Evolutionary conservation across 2,797 vertebrate species (phyloP).

Genomic region (Ctenopoma kingsleyae): DNA sequence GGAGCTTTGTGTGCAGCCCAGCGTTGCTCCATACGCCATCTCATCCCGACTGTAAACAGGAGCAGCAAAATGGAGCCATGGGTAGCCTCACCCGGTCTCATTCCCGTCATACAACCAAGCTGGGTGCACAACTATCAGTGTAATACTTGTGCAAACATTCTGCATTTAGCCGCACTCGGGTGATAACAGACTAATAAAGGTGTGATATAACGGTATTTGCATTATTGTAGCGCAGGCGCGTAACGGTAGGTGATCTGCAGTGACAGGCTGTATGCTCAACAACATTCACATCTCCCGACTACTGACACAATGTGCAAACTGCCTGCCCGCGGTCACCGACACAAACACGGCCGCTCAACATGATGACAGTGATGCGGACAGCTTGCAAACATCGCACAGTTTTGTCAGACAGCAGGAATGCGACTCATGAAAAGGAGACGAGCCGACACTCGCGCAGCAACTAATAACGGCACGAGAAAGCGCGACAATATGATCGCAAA

Average conservation of each 20-base stretch:
- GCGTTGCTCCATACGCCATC: constrained; percentile 68
- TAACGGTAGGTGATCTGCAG: constrained; percentile 50
- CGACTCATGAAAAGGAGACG: constrained; percentile 35
- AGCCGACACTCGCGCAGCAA: constrained; percentile 55
- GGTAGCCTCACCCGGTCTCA: constrained; percentile 41
- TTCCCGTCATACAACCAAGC: constrained; percentile 7
- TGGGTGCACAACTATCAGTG: not conserved
- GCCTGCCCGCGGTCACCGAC: constrained; percentile 9
- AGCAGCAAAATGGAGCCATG: constrained; percentile 82
- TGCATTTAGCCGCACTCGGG: not conserved
- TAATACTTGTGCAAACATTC: not conserved
- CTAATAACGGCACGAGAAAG: constrained; percentile 46
- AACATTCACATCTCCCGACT: constrained; percentile 2
- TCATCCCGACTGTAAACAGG: constrained; percentile 79
- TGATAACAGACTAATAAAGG: not conserved
- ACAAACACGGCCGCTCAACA: constrained; percentile 28
- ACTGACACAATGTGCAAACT: constrained; percentile 20
- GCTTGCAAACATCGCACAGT: constrained; percentile 29
- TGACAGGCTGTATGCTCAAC: constrained; percentile 47
- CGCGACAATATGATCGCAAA: constrained; percentile 78
- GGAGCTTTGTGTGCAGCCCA: constrained; percentile 35
- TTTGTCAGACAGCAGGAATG: constrained; percentile 38
- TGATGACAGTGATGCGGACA: constrained; percentile 55
- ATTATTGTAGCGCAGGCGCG: constrained; percentile 15
- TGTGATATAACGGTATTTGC: not conserved